A percentile compares a stretch with the other conserved stretches of the same genome.
phyloP scores from a whole-genome alignment of 1,140 invertebrate genomes.

The Zaprionus camerounensis region DNA sequence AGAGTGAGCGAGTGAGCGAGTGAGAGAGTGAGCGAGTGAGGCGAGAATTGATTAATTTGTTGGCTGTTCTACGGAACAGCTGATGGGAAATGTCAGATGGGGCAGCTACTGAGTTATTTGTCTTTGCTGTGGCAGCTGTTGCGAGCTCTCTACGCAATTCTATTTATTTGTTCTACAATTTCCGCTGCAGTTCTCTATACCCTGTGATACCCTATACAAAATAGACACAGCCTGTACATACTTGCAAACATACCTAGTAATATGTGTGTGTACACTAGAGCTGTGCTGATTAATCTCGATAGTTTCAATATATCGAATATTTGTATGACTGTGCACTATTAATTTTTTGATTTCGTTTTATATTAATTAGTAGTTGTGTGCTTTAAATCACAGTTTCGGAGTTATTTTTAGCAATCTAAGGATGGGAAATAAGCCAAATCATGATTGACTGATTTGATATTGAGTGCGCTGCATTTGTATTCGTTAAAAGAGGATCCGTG shows the following conservation, averaged over 20 bases:
- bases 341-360: too few species aligned
- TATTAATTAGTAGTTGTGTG: too few species aligned
- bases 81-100: slow-evolving; percentile 67
- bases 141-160: slow-evolving; percentile 25
- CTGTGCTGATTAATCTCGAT: too few species aligned
- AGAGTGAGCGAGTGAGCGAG: slow-evolving; percentile 18
- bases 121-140: slow-evolving; percentile 68
- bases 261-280: slow-evolving; percentile 15
- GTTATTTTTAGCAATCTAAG: too few species aligned
- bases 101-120: slow-evolving; percentile 62
- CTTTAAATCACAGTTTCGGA: too few species aligned
- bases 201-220: slow-evolving; percentile 2
- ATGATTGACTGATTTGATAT: too few species aligned
- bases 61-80: slow-evolving; percentile 49
- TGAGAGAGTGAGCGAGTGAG: slow-evolving; percentile 30
- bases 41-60: slow-evolving; percentile 78
- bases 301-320: too few species aligned
- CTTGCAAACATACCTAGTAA: slow-evolving; percentile 53
- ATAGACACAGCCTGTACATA: slow-evolving; percentile 1
- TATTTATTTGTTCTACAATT: slow-evolving; percentile 69
- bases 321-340: too few species aligned
- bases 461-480: too few species aligned
- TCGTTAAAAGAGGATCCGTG: too few species aligned
- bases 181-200: slow-evolving; percentile 26
- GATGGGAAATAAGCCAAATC: too few species aligned